Conservation (phyloP, 2,797 vertebrate genomes). For the Rhinella marina region DNA sequence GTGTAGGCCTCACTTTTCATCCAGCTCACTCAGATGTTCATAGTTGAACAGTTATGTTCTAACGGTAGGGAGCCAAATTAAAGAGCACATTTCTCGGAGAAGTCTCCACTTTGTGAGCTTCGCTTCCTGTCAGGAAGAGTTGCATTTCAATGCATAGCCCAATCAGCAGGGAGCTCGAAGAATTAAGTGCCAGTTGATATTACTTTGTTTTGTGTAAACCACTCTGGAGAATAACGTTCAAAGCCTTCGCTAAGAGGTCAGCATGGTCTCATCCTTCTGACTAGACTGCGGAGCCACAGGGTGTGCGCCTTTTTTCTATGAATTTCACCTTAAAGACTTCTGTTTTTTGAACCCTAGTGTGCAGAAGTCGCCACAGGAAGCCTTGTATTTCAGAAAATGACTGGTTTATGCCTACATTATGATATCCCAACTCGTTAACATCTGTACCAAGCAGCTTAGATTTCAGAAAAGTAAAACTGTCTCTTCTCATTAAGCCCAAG, state of each 20-base stretch:
- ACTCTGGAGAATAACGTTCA: conserved; percentile 88
- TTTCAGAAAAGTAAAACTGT: conserved; percentile 45
- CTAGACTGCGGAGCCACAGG: conserved; percentile 79
- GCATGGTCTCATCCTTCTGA: conserved; percentile 82
- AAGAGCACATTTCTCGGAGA: conserved; percentile 86
- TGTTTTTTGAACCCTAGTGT: conserved; percentile 76
- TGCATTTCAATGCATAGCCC: conserved; percentile 83
- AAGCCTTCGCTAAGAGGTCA: conserved; percentile 82
- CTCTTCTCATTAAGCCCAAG: conserved; percentile 21
- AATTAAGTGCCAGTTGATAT: conserved; percentile 98
- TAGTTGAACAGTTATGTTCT: conserved; percentile 76
- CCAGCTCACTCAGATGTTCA: conserved; percentile 60
- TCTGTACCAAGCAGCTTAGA: conserved; percentile 64
- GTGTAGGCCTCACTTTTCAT: background rate
- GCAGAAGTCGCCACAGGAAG: conserved; percentile 76
- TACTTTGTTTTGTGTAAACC: conserved; percentile 91
- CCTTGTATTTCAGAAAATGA: conserved; percentile 72
- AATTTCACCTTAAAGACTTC: conserved; percentile 76
- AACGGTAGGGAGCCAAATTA: conserved; percentile 84
- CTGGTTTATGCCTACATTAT: conserved; percentile 69
- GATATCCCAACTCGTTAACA: conserved; percentile 65
- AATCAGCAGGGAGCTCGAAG: conserved; percentile 85
- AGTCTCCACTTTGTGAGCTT: conserved; percentile 80
- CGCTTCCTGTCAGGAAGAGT: conserved; percentile 96
- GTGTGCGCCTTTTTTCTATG: conserved; percentile 73